Conservation (phyloP, 1,140 invertebrate species). For the Cephus cinctus region DNA sequence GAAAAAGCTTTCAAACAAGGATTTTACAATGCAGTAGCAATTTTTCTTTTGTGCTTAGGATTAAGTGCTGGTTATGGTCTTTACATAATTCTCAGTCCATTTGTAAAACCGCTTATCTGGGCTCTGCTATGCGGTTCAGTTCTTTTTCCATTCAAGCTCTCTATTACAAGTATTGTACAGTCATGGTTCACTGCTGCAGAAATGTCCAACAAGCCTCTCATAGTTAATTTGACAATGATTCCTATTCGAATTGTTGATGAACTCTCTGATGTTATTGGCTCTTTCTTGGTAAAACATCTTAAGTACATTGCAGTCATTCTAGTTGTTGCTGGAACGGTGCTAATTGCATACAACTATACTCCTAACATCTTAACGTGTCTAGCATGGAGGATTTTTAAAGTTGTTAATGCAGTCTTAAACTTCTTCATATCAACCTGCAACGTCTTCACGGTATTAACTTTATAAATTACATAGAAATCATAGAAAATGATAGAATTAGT, state of each 20-base stretch:
- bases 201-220: constrained; percentile 60
- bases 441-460: constrained; percentile 47
- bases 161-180: constrained; percentile 66
- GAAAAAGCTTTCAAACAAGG: constrained; percentile 87
- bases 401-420: constrained; percentile 44
- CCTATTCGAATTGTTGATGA: constrained; percentile 73
- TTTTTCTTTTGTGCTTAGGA: constrained; percentile 67
- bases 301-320: constrained; percentile 57
- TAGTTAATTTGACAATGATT: constrained; percentile 70
- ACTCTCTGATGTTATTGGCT: constrained; percentile 70
- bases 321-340: constrained; percentile 30
- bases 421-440: constrained; percentile 54
- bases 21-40: constrained; percentile 80
- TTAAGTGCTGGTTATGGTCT: constrained; percentile 73
- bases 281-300: constrained; percentile 60
- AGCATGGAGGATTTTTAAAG: constrained; percentile 48
- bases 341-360: constrained; percentile 55
- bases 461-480: constrained; percentile 1
- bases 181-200: constrained; percentile 71
- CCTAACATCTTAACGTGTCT: constrained; percentile 57
- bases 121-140: constrained; percentile 88
- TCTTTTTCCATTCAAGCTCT: constrained; percentile 84
- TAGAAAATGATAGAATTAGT: constrained; percentile 5
- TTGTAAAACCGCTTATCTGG: constrained; percentile 91
- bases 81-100: constrained; percentile 84